Evolutionary conservation across 2,113 vertebrate genomes (phyloP).

Genomic region (Aptenodytes patagonicus): DNA sequence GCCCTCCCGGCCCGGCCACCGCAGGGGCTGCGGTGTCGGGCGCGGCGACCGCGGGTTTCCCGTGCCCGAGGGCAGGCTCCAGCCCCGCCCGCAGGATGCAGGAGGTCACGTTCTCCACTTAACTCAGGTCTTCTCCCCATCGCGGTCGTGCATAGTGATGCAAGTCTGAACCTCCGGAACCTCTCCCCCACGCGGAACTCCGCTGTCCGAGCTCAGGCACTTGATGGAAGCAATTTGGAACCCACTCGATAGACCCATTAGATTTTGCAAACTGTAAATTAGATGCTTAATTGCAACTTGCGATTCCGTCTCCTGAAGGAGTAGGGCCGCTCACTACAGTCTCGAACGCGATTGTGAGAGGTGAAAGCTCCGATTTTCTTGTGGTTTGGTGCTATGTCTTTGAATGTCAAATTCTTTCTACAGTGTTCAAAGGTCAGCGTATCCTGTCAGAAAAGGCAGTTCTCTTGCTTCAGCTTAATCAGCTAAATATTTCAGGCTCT

Average conservation of each 20-base stretch:
- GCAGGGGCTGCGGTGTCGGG: background rate
- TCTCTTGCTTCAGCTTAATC: background rate
- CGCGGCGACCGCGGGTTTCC: background rate
- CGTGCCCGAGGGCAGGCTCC: background rate
- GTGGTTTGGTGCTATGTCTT: background rate
- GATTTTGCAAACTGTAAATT: background rate
- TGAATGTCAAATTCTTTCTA: background rate
- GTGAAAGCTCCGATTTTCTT: background rate
- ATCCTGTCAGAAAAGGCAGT: background rate
- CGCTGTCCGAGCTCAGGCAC: background rate
- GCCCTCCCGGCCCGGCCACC: too few relatives aligned
- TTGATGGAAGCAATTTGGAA: background rate
- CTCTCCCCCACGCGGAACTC: background rate
- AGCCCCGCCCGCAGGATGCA: background rate
- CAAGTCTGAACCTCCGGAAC: background rate
- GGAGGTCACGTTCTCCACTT: background rate
- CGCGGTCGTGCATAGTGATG: background rate
- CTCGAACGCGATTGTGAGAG: background rate
- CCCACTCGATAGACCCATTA: background rate
- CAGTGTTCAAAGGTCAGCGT: background rate
- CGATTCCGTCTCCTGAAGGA: background rate
- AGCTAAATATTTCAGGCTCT: background rate
- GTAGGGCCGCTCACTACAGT: background rate
- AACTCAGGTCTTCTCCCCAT: fast-evolving
- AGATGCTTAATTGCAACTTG: background rate